Base-by-base conservation (phyloP, 2,113 vertebrate species). In the Gymnobelideus leadbeateri region DNA sequence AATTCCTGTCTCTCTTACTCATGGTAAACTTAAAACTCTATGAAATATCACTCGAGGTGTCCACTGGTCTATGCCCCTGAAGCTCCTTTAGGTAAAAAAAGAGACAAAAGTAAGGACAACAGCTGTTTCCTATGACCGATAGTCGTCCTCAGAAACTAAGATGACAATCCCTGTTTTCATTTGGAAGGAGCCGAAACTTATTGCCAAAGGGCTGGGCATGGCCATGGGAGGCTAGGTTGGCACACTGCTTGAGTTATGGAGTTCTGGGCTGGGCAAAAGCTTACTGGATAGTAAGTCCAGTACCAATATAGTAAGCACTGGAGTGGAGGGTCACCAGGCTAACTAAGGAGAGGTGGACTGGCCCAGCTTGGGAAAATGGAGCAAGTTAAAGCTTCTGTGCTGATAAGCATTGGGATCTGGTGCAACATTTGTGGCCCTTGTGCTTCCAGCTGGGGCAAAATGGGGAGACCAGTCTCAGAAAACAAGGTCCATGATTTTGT, bases 131-230 rank as follows among this genome's bases (percentile, higher is more conserved):
- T 54, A 94, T 94, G 28, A 91, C 68, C 95, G 93, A 84, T 94
- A 23, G 46, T 93, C 94, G 91, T 96, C 97, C 95, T 49, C 0
- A 8, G 93, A 97, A 89, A 93, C 23, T 31, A 26, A 91, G 49
- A 94, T 94, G 97, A 97, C 95, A 97, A 96, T 37, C 89, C 92
- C 91, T 37, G 54, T 95, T 93, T 96, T 92, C 91, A 94, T 93
- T 77, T n/a, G 89, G 77, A 37, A 94, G 55, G 89, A 95, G 14
- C 54, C 84, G 24, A 28, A 94, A 37, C 31, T 68, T 68, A 68
- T n/a, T 68, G 37, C 61, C 37, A 68, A 68, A 68, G 31, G 12
- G 21, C 31, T 68, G 61, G 61, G 0, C 12, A 37, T 68, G 31
- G 61, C 21, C 9, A 31, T 61, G 57, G 68, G 10, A 84, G 19